These are phyloP conservation scores for Hemiscyllium ocellatum DNA, from an alignment of 2,113 vertebrate species.

Conservation along the genomic window DNA sequence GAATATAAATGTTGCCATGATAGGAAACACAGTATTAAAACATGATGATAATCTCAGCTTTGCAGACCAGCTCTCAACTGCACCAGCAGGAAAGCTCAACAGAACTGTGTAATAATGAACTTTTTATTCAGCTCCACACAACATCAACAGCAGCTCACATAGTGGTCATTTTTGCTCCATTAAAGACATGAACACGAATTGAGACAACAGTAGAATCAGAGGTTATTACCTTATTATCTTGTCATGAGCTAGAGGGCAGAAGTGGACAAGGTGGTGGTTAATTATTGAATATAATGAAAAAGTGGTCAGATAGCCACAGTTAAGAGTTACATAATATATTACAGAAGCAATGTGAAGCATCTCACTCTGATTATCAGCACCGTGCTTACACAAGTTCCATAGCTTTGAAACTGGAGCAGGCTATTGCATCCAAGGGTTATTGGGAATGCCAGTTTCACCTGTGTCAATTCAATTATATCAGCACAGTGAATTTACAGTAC, in stretches of 20 bases:
- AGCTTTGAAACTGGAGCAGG: background rate
- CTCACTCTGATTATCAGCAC: background rate
- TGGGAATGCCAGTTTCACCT: background rate
- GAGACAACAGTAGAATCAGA: background rate
- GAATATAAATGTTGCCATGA: background rate
- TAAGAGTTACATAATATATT: background rate
- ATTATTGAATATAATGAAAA: background rate
- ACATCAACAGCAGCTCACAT: background rate
- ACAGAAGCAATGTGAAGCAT: background rate
- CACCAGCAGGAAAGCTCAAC: background rate
- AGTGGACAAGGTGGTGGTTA: background rate
- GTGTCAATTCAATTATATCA: background rate
- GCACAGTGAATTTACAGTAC: background rate
- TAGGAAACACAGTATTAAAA: background rate
- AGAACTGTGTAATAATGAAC: background rate
- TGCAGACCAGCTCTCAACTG: background rate
- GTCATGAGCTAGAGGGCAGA: background rate
- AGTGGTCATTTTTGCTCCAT: background rate
- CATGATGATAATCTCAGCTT: background rate
- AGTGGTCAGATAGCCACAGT: background rate
- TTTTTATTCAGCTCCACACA: background rate
- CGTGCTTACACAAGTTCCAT: background rate
- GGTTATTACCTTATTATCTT: background rate
- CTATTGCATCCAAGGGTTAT: background rate
- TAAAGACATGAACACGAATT: background rate